Evolutionary conservation across 2,113 vertebrate species (phyloP).

Genomic region (Carassius auratus): DNA sequence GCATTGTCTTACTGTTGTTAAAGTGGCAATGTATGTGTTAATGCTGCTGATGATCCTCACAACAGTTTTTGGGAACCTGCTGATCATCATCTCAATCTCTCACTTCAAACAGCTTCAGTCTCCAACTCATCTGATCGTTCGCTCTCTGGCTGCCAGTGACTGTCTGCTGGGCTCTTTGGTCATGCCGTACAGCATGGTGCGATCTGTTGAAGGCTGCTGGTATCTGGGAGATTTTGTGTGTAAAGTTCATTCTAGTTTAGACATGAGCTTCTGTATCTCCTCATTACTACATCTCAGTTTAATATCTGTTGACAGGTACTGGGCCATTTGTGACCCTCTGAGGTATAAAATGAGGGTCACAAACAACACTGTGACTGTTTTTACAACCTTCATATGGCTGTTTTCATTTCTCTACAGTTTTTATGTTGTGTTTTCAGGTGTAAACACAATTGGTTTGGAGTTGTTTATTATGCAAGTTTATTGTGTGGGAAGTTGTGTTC

Average conservation of each 20-base stretch:
- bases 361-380: constrained; percentile 37
- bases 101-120: constrained; percentile 65
- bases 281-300: constrained; percentile 53
- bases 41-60: constrained; percentile 66
- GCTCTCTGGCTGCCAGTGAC: constrained; percentile 60
- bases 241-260: constrained; percentile 44
- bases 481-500: constrained; percentile 46
- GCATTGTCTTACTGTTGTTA: neutral
- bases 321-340: constrained; percentile 43
- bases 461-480: constrained; percentile 17
- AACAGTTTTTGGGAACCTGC: constrained; percentile 59
- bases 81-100: constrained; percentile 61
- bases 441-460: constrained; percentile 47
- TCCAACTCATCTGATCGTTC: constrained; percentile 60
- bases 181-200: constrained; percentile 57
- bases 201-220: constrained; percentile 61
- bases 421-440: constrained; percentile 49
- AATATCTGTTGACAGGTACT: constrained; percentile 57
- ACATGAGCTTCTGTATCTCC: constrained; percentile 75
- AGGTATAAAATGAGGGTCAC: neutral
- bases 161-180: constrained; percentile 65
- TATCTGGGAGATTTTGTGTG: constrained; percentile 50
- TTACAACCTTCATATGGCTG: constrained; percentile 43
- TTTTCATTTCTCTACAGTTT: constrained; percentile 52
- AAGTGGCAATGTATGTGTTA: constrained; percentile 54